Conservation (phyloP, 1,140 invertebrate species). For the Lucilia sericata region DNA sequence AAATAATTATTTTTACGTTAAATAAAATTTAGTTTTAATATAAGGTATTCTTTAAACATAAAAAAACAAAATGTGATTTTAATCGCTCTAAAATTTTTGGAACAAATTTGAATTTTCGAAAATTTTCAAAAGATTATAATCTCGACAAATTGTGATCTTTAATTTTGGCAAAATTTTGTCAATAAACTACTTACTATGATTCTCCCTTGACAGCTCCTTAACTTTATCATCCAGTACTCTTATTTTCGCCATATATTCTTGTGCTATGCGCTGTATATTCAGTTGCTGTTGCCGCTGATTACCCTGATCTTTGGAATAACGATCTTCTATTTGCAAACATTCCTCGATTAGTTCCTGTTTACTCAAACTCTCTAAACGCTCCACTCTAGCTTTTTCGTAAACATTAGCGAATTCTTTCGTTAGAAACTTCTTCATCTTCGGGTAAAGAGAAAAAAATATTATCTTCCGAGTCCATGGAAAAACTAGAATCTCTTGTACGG, state of each 20-base stretch:
- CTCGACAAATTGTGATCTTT: too few relatives aligned
- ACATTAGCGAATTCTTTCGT: conserved; percentile 93
- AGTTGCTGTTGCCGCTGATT: conserved; percentile 51
- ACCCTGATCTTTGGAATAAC: conserved; percentile 71
- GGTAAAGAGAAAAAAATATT: conserved; percentile 86
- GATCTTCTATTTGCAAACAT: conserved; percentile 86
- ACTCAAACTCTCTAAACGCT: conserved; percentile 82
- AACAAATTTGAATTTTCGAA: too few relatives aligned
- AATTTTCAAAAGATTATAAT: too few relatives aligned
- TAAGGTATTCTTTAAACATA: too few relatives aligned
- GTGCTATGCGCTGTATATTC: conserved; percentile 57
- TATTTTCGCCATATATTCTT: conserved; percentile 58
- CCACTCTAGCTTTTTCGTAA: conserved; percentile 89
- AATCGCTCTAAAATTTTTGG: too few relatives aligned
- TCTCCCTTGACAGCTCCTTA: conserved; percentile 58
- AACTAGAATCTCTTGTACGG: conserved; percentile 82
- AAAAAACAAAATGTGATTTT: too few relatives aligned
- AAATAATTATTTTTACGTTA: too few relatives aligned
- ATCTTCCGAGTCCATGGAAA: conserved; percentile 85
- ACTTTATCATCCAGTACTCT: conserved; percentile 61
- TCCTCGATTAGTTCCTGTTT: conserved; percentile 90
- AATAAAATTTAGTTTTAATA: too few relatives aligned
- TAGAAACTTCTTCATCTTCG: conserved; percentile 90
- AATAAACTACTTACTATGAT: conserved; percentile 65
- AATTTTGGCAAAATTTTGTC: too few relatives aligned